Percentiles rank a stretch among this genome's conserved stretches.
These are phyloP conservation scores for Oscheius sp. DNA, from an alignment of 2,888 invertebrate species.

Conservation along the genomic window DNA sequence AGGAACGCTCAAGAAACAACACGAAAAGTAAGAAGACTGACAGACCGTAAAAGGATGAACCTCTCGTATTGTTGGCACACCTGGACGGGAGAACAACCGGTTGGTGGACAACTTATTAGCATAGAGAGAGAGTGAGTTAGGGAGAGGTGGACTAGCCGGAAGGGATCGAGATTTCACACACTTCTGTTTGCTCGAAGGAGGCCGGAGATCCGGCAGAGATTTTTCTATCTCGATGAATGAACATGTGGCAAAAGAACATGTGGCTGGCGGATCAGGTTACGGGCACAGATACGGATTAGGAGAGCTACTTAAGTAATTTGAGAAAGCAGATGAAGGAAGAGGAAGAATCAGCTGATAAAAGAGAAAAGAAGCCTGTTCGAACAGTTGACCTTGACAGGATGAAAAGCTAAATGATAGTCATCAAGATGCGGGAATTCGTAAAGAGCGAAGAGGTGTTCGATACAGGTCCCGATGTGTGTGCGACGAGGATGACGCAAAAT, in stretches of 20 bases:
- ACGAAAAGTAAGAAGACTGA: conserved; percentile 20
- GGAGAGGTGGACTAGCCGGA: conserved; percentile 9
- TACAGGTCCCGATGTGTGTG: too few species aligned
- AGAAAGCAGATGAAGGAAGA: too few species aligned
- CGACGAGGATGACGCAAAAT: too few species aligned
- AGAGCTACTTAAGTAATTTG: too few species aligned
- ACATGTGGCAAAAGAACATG: conserved; percentile 31
- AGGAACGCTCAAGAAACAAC: background rate
- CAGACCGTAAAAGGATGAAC: conserved; percentile 28
- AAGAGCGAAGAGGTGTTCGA: too few species aligned
- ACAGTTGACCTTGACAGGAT: too few species aligned
- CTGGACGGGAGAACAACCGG: conserved; percentile 29
- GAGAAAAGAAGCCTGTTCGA: too few species aligned
- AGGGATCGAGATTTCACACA: background rate
- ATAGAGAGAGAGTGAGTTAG: conserved; percentile 6
- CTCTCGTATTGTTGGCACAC: conserved; percentile 23
- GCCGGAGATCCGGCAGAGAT: conserved; percentile 17
- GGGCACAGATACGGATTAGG: conserved; percentile 22
- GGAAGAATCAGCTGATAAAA: too few species aligned
- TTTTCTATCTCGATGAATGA: conserved; percentile 27
- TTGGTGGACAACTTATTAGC: conserved; percentile 21
- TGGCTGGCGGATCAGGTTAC: conserved; percentile 21
- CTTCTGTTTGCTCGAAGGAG: background rate
- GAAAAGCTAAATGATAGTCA: conserved; percentile 25
- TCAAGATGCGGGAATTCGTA: conserved; percentile 29